Base-by-base conservation (phyloP, 2,113 vertebrate species). In the Pachypanchax playfairii region DNA sequence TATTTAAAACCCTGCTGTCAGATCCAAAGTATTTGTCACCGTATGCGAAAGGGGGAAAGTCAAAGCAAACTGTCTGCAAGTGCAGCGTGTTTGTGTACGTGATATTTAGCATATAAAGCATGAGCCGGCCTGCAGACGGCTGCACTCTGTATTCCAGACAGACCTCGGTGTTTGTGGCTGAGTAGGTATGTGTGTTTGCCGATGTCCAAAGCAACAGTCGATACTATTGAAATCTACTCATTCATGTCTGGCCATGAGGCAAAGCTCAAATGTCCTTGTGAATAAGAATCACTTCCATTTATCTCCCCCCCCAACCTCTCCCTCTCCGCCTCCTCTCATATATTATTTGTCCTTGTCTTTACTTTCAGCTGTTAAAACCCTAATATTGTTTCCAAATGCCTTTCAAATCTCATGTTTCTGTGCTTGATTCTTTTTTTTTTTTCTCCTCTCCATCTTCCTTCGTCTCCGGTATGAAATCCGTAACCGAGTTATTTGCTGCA, bases 171-270 rank as follows among this genome's bases (percentile, higher is more conserved):
- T 71, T 74, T 83, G 73, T 79, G 63, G 58, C 59, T 56, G 49
- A 54, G 52, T 18, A 17, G 26, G 14, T 38, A 26, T 33, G 66
- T 63, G 47, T 78, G 83, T 84, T 82, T 80, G 82, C 69, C 73
- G 81, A 81, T 81, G 88, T 82, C 85, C 67, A 20, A 78, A 82
- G 80, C 78, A 83, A 81, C 79, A 84, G 89, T 91, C 90, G 65
- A 90, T 90, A 85, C 83, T 90, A 90, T 90, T 89, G 90, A 87
- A 91, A 90, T 85, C 69, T 82, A 87, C 85, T 91, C 87, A 85
- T 90, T 91, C 83, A 87, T 79, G 81, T 82, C 80, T 84, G 86
- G 79, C 75, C 54, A 63, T 47, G 80, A 87, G 77, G 86, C 86
- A 72, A 74, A 78, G 86, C 90, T 86, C 88, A 88, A 77, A 90